Percentiles rank a stretch among this genome's conserved stretches.
Conservation (phyloP, 1,140 invertebrate genomes). For the Acromyrmex echinatior region DNA sequence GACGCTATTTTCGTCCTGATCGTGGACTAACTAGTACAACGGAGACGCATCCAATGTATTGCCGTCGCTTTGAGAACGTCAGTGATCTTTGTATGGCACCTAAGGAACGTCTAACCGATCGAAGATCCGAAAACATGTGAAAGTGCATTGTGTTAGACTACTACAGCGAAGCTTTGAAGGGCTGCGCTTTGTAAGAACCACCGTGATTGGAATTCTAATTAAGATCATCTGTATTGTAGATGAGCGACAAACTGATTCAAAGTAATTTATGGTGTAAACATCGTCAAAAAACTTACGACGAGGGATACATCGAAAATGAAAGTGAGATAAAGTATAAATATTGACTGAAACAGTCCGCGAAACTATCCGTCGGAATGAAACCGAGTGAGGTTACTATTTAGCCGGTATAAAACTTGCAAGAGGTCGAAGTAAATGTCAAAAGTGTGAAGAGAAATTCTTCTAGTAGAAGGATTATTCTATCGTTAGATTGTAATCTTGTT, state of each 20-base stretch:
- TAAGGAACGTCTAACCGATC: neutral
- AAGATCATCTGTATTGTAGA: neutral
- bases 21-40: neutral
- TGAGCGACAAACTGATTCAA: neutral
- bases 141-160: conserved; percentile 30
- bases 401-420: neutral
- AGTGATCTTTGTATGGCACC: neutral
- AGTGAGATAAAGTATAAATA: neutral
- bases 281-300: neutral
- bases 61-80: neutral
- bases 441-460: conserved; percentile 1
- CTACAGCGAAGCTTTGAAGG: neutral
- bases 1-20: conserved; percentile 3
- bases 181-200: neutral
- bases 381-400: conserved; percentile 25
- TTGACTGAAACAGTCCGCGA: neutral
- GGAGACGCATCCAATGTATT: neutral
- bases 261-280: conserved; percentile 15
- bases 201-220: neutral
- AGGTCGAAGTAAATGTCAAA: neutral
- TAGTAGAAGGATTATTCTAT: neutral
- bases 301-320: neutral
- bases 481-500: neutral
- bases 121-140: conserved; percentile 27
- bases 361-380: conserved; percentile 42